A percentile compares a stretch with the other conserved stretches of the same genome.
Evolutionary conservation across 1,140 invertebrate species (phyloP).

Genomic region (Acromyrmex heyeri): DNA sequence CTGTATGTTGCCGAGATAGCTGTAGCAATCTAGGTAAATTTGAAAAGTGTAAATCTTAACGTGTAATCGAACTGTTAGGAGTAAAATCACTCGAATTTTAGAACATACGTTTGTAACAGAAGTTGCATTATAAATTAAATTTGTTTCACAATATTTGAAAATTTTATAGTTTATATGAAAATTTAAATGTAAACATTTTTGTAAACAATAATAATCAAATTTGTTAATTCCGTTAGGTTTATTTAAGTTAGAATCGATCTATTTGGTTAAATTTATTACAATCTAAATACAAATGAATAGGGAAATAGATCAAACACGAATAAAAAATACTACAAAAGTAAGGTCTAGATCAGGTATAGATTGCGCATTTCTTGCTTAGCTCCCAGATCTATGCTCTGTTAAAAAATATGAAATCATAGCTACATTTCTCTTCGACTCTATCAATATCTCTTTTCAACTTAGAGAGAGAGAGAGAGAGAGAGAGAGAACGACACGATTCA

Average conservation of each 20-base stretch:
- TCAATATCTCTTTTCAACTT: no score
- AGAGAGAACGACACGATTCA: no score
- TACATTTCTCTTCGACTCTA: no score
- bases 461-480: no score
- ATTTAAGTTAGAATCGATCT: neutral
- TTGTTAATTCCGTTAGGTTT: neutral
- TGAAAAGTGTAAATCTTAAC: neutral
- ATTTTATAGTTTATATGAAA: neutral
- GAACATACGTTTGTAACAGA: neutral
- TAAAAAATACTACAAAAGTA: neutral
- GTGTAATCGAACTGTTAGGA: neutral
- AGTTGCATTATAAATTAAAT: neutral
- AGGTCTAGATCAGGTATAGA: no score
- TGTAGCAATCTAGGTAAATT: neutral
- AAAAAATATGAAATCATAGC: no score
- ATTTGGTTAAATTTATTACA: neutral
- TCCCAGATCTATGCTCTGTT: no score
- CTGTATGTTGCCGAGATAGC: neutral
- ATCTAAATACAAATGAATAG: neutral
- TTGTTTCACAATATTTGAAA: neutral
- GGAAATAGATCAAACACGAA: no score
- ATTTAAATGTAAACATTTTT: no score
- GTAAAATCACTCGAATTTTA: neutral
- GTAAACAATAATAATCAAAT: neutral
- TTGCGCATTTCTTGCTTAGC: no score